A percentile compares a stretch with the other conserved stretches of the same genome.
Conservation (phyloP, 37 sponge, comb jelly and placozoan genomes). For the Haliclona indistincta region DNA sequence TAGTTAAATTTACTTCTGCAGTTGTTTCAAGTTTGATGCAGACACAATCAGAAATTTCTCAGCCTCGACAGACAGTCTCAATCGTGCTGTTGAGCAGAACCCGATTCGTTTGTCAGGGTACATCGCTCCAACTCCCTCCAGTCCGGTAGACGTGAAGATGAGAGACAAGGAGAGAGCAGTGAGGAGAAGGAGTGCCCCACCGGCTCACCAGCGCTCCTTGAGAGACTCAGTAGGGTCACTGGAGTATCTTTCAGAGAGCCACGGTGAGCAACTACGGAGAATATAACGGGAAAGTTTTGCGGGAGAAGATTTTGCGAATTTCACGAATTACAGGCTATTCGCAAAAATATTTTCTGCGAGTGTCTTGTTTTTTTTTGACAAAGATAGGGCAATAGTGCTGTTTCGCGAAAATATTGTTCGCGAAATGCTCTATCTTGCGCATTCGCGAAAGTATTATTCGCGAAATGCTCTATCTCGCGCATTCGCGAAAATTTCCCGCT, state of each 20-base stretch:
- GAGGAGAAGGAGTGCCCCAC: constrained; percentile 49
- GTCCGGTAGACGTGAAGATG: not conserved
- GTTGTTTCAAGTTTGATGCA: constrained; percentile 5
- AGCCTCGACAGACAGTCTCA: constrained; percentile 18
- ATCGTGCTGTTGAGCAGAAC: constrained; percentile 7
- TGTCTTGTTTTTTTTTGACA: too few relatives aligned
- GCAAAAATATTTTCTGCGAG: too few relatives aligned
- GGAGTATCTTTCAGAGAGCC: constrained; percentile 75
- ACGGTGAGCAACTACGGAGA: constrained; percentile 53
- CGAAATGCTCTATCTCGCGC: too few relatives aligned
- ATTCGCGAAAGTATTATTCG: too few relatives aligned
- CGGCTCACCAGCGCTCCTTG: not conserved
- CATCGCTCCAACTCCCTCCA: not conserved
- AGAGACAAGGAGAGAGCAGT: constrained; percentile 27
- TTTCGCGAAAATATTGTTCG: too few relatives aligned
- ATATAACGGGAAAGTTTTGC: too few relatives aligned
- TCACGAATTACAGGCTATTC: too few relatives aligned
- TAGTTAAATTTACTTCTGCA: too few relatives aligned
- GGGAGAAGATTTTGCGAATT: too few relatives aligned
- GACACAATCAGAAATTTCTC: not conserved
- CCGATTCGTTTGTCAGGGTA: not conserved
- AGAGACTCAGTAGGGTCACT: constrained; percentile 61
- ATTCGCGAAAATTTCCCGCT: too few relatives aligned
- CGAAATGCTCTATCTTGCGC: too few relatives aligned
- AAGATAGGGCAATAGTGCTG: too few relatives aligned